Base-by-base conservation (phyloP, 2,888 invertebrate genomes). In the Notodonta dromedarius region DNA sequence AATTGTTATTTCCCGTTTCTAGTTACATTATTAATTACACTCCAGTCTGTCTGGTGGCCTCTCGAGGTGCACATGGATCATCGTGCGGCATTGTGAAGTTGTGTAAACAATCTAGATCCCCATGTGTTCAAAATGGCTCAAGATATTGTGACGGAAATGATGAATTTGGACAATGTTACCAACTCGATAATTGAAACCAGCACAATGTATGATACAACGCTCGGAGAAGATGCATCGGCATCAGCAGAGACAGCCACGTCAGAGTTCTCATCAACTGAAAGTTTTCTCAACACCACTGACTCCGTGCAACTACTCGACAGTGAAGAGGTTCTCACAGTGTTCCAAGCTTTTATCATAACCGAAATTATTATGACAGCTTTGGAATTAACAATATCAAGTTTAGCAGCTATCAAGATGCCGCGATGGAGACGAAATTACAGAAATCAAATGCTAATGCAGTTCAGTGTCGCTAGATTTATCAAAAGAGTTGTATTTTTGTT, bases 401-500 rank as follows among this genome's bases (percentile, higher is more conserved):
- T 78, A 54, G 89, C 91, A 79, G 88, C 86, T 78, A 74, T 83
- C n/a, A 88, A 84, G 65, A 83, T 90, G 71, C 78, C 79, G 35
- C 79, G 85, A n/a, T 92, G 91, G 91, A 84, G 87, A 67, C 86
- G 77, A 69, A 93, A 93, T 70, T 91, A 90, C 67, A 88, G 92
- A 69, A 93, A 92, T 69, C 92, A 91, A 80, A 90, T 93, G 90
- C 74, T 93, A 66, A 84, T 91, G 84, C 91, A 93, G 73, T 74
- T 93, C 59, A 90, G 89, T 70, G 72, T 88, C 8, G 86, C 87
- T 6, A 83, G 91, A 13, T 87, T 92, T 63, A 58, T 91, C 7
- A 90, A 91, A 76, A 83, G 90, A 69, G 62, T 90, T 2, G 74
- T 90, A 57, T 78, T 83, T 63, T 78, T 86, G 39, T 61, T 84